phyloP scores from a whole-genome alignment of 2,797 vertebrate genomes.

The Microctenopoma steveboyesi region DNA sequence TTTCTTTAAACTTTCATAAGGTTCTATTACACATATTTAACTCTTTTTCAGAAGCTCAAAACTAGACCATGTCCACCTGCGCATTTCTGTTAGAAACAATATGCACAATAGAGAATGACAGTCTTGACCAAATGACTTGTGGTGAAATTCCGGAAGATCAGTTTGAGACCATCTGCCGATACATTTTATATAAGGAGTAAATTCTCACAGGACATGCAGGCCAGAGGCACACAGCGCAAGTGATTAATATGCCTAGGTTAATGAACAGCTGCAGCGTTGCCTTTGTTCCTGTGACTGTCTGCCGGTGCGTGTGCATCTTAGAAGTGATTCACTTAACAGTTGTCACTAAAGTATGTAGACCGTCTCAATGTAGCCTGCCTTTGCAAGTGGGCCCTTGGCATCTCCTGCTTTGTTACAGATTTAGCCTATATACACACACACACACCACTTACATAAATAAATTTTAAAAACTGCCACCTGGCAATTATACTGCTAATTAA shows the following conservation, averaged over 20 bases:
- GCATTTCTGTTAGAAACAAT: conserved; percentile 39
- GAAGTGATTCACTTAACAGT: conserved; percentile 66
- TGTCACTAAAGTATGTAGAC: conserved; percentile 55
- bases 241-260: conserved; percentile 82
- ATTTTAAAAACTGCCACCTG: conserved; percentile 71
- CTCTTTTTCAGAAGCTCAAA: conserved; percentile 50
- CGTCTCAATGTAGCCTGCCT: conserved; percentile 43
- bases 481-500: conserved; percentile 85
- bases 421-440: conserved; percentile 70
- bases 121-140: conserved; percentile 22
- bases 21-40: conserved; percentile 78
- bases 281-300: conserved; percentile 59
- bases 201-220: conserved; percentile 64
- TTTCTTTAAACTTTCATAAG: conserved; percentile 79
- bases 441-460: conserved; percentile 65
- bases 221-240: conserved; percentile 67
- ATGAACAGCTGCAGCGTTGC: conserved; percentile 74
- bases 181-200: conserved; percentile 73
- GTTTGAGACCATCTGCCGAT: conserved; percentile 77
- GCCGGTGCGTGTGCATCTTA: conserved; percentile 57
- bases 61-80: conserved; percentile 44
- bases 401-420: conserved; percentile 63
- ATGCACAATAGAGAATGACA: conserved; percentile 8
- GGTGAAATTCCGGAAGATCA: conserved; percentile 60
- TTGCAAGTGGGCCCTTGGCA: conserved; percentile 61